These are phyloP conservation scores for Melinaea menophilus DNA, from an alignment of 2,888 invertebrate species.

Conservation along the genomic window DNA sequence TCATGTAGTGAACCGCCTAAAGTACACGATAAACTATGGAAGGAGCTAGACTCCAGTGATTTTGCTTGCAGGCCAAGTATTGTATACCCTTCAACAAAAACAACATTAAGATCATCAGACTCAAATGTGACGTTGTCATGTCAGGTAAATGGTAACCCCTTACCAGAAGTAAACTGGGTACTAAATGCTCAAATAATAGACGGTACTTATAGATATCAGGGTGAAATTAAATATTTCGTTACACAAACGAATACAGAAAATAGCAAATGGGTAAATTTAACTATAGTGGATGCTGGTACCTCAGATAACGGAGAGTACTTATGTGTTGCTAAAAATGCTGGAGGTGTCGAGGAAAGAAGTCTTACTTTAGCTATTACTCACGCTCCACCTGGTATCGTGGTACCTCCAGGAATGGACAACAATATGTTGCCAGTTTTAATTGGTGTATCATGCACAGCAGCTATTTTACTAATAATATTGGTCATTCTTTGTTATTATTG, in stretches of 20 bases:
- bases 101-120: constrained; percentile 80
- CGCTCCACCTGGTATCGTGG: constrained; percentile 60
- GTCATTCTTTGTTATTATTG: constrained; percentile 78
- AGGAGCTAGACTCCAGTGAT: constrained; percentile 81
- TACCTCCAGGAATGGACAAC: constrained; percentile 75
- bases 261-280: constrained; percentile 82
- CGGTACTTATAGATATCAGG: constrained; percentile 69
- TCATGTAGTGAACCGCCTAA: constrained; percentile 84
- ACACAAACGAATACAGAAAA: constrained; percentile 56
- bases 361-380: constrained; percentile 79
- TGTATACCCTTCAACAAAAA: constrained; percentile 78
- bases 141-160: constrained; percentile 85
- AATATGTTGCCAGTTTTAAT: constrained; percentile 76
- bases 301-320: constrained; percentile 85
- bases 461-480: constrained; percentile 72
- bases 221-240: constrained; percentile 70
- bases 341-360: constrained; percentile 87
- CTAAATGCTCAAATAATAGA: constrained; percentile 81
- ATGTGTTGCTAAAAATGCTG: constrained; percentile 89
- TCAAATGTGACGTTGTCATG: constrained; percentile 85
- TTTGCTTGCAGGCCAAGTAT: constrained; percentile 92
- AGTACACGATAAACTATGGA: constrained; percentile 85
- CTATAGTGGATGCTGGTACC: constrained; percentile 79
- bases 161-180: constrained; percentile 86
- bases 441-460: constrained; percentile 65